Percentiles rank a stretch among this genome's conserved stretches.
phyloP scores from a whole-genome alignment of 1,140 invertebrate genomes.

The Druon quercuslanigerum region DNA sequence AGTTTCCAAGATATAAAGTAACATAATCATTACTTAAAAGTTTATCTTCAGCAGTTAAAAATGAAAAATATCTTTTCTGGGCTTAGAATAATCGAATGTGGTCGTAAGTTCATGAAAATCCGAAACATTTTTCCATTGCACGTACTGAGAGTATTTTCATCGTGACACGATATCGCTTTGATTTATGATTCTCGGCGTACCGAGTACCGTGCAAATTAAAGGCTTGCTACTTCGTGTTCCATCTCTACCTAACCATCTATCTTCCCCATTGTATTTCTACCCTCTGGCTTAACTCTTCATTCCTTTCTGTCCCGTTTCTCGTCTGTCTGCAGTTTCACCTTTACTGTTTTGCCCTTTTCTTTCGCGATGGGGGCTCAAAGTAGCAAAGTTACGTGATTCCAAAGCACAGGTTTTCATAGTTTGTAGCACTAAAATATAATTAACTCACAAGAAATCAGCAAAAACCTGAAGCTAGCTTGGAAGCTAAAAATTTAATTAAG shows the following conservation, averaged over 20 bases:
- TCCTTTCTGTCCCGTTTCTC: not conserved
- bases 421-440: no score
- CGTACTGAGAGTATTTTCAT: not conserved
- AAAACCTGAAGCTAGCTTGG: no score
- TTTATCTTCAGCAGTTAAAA: no score
- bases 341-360: not conserved
- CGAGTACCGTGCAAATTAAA: constrained; percentile 25
- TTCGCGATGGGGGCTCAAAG: not conserved
- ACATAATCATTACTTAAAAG: no score
- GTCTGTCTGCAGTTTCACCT: not conserved
- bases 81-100: not conserved
- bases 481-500: no score
- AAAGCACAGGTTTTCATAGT: no score
- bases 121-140: not conserved
- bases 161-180: constrained; percentile 18
- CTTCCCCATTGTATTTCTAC: not conserved
- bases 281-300: constrained; percentile 5
- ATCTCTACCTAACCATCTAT: constrained; percentile 9
- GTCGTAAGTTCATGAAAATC: not conserved
- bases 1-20: no score
- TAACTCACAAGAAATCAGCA: no score
- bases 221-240: constrained; percentile 24
- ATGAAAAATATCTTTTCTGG: not conserved
- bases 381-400: no score
- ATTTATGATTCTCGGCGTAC: constrained; percentile 24